These are phyloP conservation scores for Ditula angustiorana DNA, from an alignment of 2,888 invertebrate genomes.

Conservation along the genomic window DNA sequence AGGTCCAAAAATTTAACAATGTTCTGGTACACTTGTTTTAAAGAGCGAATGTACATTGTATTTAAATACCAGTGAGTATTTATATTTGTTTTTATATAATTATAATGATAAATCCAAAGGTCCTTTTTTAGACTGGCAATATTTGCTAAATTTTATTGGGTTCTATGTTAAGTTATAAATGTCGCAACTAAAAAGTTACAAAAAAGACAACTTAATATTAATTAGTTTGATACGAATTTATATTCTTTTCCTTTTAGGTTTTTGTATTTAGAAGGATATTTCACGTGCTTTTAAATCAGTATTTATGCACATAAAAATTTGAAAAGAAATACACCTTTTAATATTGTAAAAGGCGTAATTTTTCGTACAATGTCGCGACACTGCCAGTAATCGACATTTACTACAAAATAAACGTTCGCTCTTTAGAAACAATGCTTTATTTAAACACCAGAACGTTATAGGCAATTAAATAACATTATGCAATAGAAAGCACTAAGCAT, in stretches of 20 bases:
- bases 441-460: slow-evolving; percentile 19
- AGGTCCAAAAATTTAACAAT: background rate
- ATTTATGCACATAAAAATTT: background rate
- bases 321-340: too few relatives aligned
- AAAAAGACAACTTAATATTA: too few relatives aligned
- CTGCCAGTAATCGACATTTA: slow-evolving; percentile 17
- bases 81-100: background rate
- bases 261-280: too few relatives aligned
- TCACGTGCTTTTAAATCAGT: too few relatives aligned
- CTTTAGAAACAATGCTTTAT: background rate
- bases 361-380: too few relatives aligned
- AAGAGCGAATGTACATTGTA: slow-evolving; percentile 11
- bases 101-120: background rate
- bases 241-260: too few relatives aligned
- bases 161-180: too few relatives aligned
- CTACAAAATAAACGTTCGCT: slow-evolving; percentile 1
- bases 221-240: too few relatives aligned
- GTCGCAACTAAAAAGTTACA: too few relatives aligned
- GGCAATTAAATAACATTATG: background rate
- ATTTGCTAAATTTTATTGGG: background rate
- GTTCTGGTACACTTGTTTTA: slow-evolving; percentile 23
- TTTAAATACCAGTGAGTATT: slow-evolving; percentile 27
- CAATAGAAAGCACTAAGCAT: slow-evolving; percentile 14
- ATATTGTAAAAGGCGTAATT: too few relatives aligned
- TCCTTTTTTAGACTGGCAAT: background rate